Evolutionary conservation across 1,140 invertebrate genomes (phyloP).

Genomic region (Drosophila pallidifrons): DNA sequence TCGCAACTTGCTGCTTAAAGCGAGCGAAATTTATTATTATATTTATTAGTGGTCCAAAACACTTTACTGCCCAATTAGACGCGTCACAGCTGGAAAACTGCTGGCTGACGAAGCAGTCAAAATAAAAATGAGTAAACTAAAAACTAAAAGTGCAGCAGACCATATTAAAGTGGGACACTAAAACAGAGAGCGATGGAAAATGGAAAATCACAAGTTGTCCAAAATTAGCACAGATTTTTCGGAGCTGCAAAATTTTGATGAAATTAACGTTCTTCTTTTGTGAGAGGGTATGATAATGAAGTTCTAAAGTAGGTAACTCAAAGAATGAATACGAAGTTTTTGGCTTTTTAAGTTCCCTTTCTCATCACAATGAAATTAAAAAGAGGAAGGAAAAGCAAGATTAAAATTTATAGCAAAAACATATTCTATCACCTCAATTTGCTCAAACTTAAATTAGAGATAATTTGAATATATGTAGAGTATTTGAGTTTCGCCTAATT

Average conservation of each 20-base stretch:
- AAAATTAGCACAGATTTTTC: conserved; percentile 39
- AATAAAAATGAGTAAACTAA: conserved; percentile 3
- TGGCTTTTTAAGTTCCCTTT: not conserved
- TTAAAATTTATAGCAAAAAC: too few species aligned
- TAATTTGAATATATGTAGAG: not conserved
- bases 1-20: conserved; percentile 36
- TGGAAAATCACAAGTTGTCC: conserved; percentile 48
- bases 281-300: not conserved
- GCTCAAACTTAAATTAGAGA: too few species aligned
- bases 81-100: conserved; percentile 47
- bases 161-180: conserved; percentile 35
- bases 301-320: not conserved
- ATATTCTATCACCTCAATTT: too few species aligned
- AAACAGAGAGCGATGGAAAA: not conserved
- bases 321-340: not conserved
- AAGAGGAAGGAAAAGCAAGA: too few species aligned
- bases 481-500: not conserved
- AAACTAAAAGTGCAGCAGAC: conserved; percentile 56
- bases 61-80: conserved; percentile 67
- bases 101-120: conserved; percentile 25
- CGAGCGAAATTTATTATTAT: conserved; percentile 57
- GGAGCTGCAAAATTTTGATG: conserved; percentile 4
- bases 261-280: not conserved
- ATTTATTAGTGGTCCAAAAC: conserved; percentile 47
- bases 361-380: too few species aligned